phyloP scores from a whole-genome alignment of 2,113 vertebrate species.

The Leptocoma aspasia region DNA sequence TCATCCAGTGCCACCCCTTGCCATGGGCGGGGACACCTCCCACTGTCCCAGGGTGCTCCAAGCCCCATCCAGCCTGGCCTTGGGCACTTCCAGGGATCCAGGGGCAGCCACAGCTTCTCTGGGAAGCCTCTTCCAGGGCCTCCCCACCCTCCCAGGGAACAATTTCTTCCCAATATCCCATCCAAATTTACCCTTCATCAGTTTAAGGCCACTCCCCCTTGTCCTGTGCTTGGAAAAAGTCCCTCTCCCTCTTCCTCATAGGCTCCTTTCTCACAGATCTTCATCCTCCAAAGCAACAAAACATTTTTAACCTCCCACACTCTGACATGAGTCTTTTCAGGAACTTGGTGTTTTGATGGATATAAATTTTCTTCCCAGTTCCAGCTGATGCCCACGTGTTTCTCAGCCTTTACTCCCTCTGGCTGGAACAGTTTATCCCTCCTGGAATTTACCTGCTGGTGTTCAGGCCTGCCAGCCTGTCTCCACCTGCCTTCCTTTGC shows the following conservation, averaged over 20 bases:
- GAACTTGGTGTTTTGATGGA: background rate
- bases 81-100: background rate
- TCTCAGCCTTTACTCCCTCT: background rate
- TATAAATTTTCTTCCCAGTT: background rate
- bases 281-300: background rate
- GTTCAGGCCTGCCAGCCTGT: background rate
- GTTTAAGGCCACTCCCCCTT: background rate
- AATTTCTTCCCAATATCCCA: background rate
- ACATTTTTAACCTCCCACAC: background rate
- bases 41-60: rapidly evolving
- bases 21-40: background rate
- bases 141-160: rapidly evolving
- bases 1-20: no score
- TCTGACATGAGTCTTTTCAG: background rate
- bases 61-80: rapidly evolving
- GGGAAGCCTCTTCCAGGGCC: background rate
- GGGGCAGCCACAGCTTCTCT: background rate
- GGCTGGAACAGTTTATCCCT: background rate
- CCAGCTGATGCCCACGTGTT: background rate
- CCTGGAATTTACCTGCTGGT: background rate
- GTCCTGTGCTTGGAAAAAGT: background rate
- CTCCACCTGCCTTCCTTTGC: background rate
- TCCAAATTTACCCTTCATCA: no score
- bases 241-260: background rate
- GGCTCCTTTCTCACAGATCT: background rate